Conservation (phyloP, 2,797 vertebrate genomes). For the Sebastes elongatus region DNA sequence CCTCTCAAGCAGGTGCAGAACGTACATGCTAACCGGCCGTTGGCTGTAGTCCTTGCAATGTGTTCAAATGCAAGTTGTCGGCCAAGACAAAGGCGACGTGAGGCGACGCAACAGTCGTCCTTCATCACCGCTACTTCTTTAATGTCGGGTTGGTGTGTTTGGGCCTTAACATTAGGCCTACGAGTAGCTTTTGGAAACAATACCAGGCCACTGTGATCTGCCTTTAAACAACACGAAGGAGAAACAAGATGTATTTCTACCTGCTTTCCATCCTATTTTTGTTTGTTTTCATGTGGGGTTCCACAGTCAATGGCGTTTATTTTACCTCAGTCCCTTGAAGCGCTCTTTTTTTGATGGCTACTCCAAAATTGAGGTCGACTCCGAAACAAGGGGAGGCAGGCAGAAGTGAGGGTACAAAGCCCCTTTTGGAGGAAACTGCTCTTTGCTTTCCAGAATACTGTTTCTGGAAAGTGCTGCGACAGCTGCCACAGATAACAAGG, state of each 20-base stretch:
- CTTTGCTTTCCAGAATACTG: not conserved
- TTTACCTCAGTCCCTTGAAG: not conserved
- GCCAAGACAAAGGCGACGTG: too few relatives aligned
- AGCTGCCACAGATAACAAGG: slow-evolving; percentile 13
- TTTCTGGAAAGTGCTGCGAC: slow-evolving; percentile 1
- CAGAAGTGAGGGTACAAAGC: not conserved
- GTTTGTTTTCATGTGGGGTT: not conserved
- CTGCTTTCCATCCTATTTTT: not conserved
- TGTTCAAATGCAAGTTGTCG: too few relatives aligned
- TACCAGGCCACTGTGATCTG: not conserved
- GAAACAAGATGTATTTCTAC: not conserved
- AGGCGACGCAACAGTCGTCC: too few relatives aligned
- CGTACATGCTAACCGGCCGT: too few relatives aligned
- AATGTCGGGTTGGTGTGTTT: not conserved
- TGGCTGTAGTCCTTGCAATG: too few relatives aligned
- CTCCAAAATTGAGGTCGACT: not conserved
- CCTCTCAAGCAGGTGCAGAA: too few relatives aligned
- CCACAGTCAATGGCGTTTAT: not conserved
- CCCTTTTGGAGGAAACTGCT: not conserved
- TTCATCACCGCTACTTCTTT: too few relatives aligned
- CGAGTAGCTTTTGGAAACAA: not conserved
- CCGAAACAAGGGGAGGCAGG: not conserved
- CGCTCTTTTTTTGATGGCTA: not conserved
- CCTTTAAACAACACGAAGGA: not conserved
- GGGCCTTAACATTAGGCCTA: not conserved